Base-by-base conservation (phyloP, 2,888 invertebrate species). In the Cheiracanthium punctorium region DNA sequence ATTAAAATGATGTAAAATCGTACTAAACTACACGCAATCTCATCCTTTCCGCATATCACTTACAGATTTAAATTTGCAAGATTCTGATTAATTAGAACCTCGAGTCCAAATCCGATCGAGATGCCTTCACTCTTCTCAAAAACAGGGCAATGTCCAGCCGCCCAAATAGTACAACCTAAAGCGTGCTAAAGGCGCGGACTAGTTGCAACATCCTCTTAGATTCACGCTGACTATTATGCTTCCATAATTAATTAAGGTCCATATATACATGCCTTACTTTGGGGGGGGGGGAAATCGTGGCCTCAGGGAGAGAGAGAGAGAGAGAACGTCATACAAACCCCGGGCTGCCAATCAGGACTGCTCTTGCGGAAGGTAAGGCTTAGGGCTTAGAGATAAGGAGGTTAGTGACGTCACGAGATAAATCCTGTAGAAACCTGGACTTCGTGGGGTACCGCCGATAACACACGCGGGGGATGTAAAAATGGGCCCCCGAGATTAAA, bases 361-460 rank as follows among this genome's bases (percentile, higher is more conserved):
- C 58, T 58, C 58, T 58, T 24, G 58, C 58, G 48, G 48, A 48
- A 43, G 75, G 65, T 30, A 37, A 43, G 17, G 41, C 64, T 76
- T 70, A 72, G 71, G 80, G 80, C 73, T 64, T 32, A 12, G 32
- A 20, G 81, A 75, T 75, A 81, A 75, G 75, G 58, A 69, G 70
- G 75, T 81, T 75, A 75, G 70, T 81, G 81, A 81, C 73, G 74
- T 75, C 70, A 75, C 69, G 12, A 24, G 58, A 58, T 58, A 58
- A 58, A 58, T 58, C 58, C 58, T 58, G 58, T 24, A 58, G 58
- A 58, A 58, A 58, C 58, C 58, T 58, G 58, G 37, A 32, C 33
- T 20, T 81, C 73, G 69, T 81, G 81, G 81, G 33, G 69, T 37
- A 81, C 69, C 70, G 30, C 74, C 69, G 81, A 81, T 82, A 76